phyloP scores from a whole-genome alignment of 2,888 invertebrate species.

The Hololepta plana region DNA sequence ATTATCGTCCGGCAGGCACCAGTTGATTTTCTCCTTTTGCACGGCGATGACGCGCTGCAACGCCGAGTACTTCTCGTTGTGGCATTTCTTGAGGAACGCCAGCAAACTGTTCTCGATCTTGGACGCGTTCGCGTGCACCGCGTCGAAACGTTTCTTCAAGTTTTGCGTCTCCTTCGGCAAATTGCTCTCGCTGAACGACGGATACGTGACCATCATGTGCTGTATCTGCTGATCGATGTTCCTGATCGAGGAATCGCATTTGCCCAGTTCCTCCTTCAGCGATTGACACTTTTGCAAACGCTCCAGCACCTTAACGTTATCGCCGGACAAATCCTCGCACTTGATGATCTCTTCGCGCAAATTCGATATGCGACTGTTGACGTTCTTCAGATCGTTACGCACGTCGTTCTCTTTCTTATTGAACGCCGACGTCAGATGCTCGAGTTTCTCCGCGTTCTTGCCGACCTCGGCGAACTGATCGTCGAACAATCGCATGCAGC shows the following conservation, averaged over 20 bases:
- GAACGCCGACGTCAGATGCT: conserved; percentile 51
- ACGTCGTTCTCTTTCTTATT: conserved; percentile 57
- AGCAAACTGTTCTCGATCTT: conserved; percentile 66
- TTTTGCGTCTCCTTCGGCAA: conserved; percentile 67
- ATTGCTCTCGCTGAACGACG: conserved; percentile 57
- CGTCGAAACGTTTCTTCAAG: conserved; percentile 69
- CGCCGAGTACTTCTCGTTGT: conserved; percentile 67
- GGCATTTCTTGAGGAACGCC: conserved; percentile 71
- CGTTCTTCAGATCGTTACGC: conserved; percentile 49
- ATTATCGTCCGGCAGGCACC: conserved; percentile 78
- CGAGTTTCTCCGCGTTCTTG: conserved; percentile 53
- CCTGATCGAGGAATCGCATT: conserved; percentile 47
- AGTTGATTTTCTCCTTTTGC: conserved; percentile 72
- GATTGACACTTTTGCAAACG: conserved; percentile 58
- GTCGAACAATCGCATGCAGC: conserved; percentile 46
- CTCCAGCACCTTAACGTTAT: conserved; percentile 64
- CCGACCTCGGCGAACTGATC: conserved; percentile 62
- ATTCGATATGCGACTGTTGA: conserved; percentile 50
- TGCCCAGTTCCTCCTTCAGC: conserved; percentile 51
- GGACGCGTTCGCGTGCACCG: conserved; percentile 55
- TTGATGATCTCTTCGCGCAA: conserved; percentile 70
- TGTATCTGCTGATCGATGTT: conserved; percentile 49
- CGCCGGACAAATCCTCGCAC: conserved; percentile 79
- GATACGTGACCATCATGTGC: conserved; percentile 54
- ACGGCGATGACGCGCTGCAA: conserved; percentile 64